Base-by-base conservation (phyloP, 2,888 invertebrate genomes). In the Microchrysa polita region DNA sequence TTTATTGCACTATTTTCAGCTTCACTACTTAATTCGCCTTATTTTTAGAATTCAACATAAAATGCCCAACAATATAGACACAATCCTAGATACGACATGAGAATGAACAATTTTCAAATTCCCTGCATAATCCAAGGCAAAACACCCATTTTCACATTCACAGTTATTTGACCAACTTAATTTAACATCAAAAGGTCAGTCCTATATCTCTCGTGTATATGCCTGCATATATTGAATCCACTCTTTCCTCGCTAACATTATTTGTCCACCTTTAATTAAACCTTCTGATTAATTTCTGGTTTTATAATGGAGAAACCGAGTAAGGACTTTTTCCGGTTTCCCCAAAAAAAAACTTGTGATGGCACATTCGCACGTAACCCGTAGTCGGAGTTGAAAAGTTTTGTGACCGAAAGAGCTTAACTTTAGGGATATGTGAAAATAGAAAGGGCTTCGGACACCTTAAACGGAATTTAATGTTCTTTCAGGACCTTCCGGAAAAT, bases 241-340 rank as follows among this genome's bases (percentile, higher is more conserved):
- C n/a, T 18, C 55, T 27, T 23, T 18, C 52, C 57, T 18, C 55
- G 27, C 27, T 7, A 34, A 20, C 4, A 69, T n/a, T n/a, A n/a
- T 69, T 16, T 55, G 40, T 69, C 69, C 69, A 69, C 69, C 69
- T 69, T 69, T 69, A 69, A 69, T 57, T 69, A 69, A 69, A 69
- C 69, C 69, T 69, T 69, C 55, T 69, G 69, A 69, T 69, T 69
- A 69, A 69, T 69, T 69, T 69, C 55, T 69, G 69, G 69, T 55
- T 69, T 69, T 55, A 69, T 57, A 69, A 55, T 69, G 55, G 57
- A 57, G 69, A 53, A 14, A 55, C 57, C 16, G 57, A 2, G 48
- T n/a, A 69, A 48, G 57, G 57, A 34, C 40, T 57, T 69, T 69
- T 69, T 57, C 40, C 9, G 57, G 55, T 55, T 69, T 57, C 57